Base-by-base conservation (phyloP, 2,113 vertebrate genomes). In the Camelus bactrianus region DNA sequence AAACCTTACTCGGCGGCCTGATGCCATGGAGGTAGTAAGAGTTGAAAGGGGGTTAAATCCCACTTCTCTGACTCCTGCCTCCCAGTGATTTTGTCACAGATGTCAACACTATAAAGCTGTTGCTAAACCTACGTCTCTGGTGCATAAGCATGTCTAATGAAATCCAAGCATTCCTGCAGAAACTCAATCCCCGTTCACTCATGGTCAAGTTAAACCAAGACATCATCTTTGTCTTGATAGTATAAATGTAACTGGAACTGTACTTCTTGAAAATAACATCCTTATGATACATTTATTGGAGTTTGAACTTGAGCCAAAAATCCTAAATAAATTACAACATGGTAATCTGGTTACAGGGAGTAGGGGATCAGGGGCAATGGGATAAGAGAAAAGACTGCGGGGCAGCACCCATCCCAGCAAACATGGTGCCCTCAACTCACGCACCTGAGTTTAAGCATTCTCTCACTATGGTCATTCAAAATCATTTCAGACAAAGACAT, bases 131-230 rank as follows among this genome's bases (percentile, higher is more conserved):
- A 30, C 2, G 19, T 70, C 26, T 15, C 58, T 48, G 70, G 42
- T 20, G 22, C 38, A 70, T 11, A 70, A 56, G 32, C 2, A 0
- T 17, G 6, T 91, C 46, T 84, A n/a, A 14, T 38, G 46, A 95
- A 81, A 91, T 42, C 28, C 56, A 81, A 76, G 65, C 58, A 28
- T 75, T 69, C 65, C 9, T 90, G 35, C 56, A 77, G 93, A 70
- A 90, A 86, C 56, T 80, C 83, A 77, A 65, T 76, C 19, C 70
- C 22, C 69, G 54, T 15, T 84, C 60, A 91, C 2, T 52, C 16
- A 6, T 7, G 60, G 50, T 54, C 72, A 62, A 85, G 48, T 69
- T 75, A 94, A 93, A 88, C 50, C 64, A 22, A 90, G 92, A 92
- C 4, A 79, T 58, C 32, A 9, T 67, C 89, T 73, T 79, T 35